Base-by-base conservation (phyloP, 2,888 invertebrate species). In the Sphaeridia pumilis region DNA sequence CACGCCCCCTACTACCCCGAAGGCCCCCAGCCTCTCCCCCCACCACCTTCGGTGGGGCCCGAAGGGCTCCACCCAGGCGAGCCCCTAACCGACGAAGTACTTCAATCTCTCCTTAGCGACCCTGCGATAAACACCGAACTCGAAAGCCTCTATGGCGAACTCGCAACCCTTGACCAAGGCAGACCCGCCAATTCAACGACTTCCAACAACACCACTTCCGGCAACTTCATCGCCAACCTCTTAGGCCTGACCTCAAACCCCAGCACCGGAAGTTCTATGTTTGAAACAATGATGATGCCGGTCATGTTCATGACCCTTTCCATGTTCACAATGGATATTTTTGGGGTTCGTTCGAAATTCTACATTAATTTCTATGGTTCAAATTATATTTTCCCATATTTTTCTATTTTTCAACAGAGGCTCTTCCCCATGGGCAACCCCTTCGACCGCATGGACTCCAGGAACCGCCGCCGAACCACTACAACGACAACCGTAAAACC, bases 1-100 rank as follows among this genome's bases (percentile, higher is more conserved):
- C 14, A 58, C 60, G 43, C 56, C 2, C 36, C 54, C 0, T 56
- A 59, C 43, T 51, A 61, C 45, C 63, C 64, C 20, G 38, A 59
- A 46, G 28, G 26, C 12, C 5, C 25, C 26, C 34, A 41, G 34
- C 49, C 43, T 22, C n/a, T n/a, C n/a, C n/a, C n/a, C n/a, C n/a
- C n/a, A n/a, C n/a, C n/a, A n/a, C n/a, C n/a, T n/a, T n/a, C n/a
- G n/a, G n/a, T n/a, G n/a, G n/a, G n/a, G n/a, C n/a, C n/a, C n/a
- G n/a, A n/a, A n/a, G n/a, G n/a, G n/a, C n/a, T n/a, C n/a, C n/a
- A n/a, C n/a, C n/a, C n/a, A n/a, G n/a, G n/a, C n/a, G n/a, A n/a
- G n/a, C n/a, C 44, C 48, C 4, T n/a, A n/a, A n/a, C n/a, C n/a
- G n/a, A n/a, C n/a, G n/a, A n/a, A n/a, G n/a, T n/a, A n/a, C 5